Base-by-base conservation (phyloP, 1,140 invertebrate genomes). In the Vollenhovia emeryi region DNA sequence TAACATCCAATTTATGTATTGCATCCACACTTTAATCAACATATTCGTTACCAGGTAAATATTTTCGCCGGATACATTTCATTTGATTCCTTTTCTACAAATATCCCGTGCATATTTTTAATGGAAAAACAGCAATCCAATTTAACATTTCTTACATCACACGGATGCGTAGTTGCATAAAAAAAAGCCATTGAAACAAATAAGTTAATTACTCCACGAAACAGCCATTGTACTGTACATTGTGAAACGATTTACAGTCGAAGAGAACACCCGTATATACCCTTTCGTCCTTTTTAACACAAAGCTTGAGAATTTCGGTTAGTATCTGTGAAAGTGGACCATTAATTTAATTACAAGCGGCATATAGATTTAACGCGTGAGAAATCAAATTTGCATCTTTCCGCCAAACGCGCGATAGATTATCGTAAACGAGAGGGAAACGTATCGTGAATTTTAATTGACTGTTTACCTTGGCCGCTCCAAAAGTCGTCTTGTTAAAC, bases 1-100 rank as follows among this genome's bases (percentile, higher is more conserved):
- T 68, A 45, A 40, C 13, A n/a, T 74, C 24, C 36, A 69, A 73
- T 73, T 73, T 73, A 43, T 33, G 36, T 62, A 45, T 43, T 5
- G 36, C 55, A 30, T 62, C 8, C 15, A 15, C 33, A 21, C 2
- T 30, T 76, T 62, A 76, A 62, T 62, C 27, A 76, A 62, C 24
- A 21, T 18, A 45, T 27, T 76, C 43, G 11, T 43, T 21, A 36
- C 7, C 2, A 45, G 27, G 36, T 45, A 62, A 76, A 76, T 76
- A 76, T 62, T 21, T 52, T 50, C 7, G 52, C 11, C n/a, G n/a
- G 11, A 73, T 33, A 52, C 21, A 48, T 15, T n/a, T 68, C 33
- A 5, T 68, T 68, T 68, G 21, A 52, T 71, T 33, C 52, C 21
- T 30, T 71, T 36, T 57, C 57, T 36, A 57, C 24, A 40, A 57